Conservation (phyloP, 1,140 invertebrate genomes). For the Musca domestica region DNA sequence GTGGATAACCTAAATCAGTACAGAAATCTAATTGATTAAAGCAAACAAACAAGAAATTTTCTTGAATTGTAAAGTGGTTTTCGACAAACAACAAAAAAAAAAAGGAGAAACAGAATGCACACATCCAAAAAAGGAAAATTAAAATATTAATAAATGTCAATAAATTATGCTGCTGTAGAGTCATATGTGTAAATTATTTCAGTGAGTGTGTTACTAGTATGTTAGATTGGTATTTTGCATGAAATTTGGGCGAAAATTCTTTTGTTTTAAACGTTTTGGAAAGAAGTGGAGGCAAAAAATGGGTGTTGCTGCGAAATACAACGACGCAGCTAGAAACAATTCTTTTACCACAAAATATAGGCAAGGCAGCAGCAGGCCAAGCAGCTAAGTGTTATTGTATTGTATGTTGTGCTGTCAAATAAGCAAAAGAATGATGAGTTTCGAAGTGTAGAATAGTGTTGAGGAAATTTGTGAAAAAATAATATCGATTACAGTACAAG, state of each 20-base stretch:
- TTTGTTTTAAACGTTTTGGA: too few relatives aligned
- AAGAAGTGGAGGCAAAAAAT: conserved; percentile 7
- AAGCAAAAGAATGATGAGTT: too few relatives aligned
- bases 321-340: conserved; percentile 12
- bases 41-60: too few relatives aligned
- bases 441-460: too few relatives aligned
- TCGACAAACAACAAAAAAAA: not conserved
- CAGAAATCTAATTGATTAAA: not conserved
- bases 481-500: too few relatives aligned
- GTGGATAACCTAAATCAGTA: not conserved
- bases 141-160: not conserved
- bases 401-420: not conserved
- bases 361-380: conserved; percentile 2
- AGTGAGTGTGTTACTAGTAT: not conserved
- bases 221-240: too few relatives aligned
- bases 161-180: not conserved
- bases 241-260: too few relatives aligned
- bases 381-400: conserved; percentile 2
- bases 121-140: not conserved
- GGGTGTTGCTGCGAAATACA: conserved; percentile 12
- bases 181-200: not conserved
- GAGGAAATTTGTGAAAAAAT: too few relatives aligned
- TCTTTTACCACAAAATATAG: conserved; percentile 3
- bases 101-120: not conserved
- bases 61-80: too few relatives aligned